Base-by-base conservation (phyloP, 2,888 invertebrate genomes). In the Neria commutata region DNA sequence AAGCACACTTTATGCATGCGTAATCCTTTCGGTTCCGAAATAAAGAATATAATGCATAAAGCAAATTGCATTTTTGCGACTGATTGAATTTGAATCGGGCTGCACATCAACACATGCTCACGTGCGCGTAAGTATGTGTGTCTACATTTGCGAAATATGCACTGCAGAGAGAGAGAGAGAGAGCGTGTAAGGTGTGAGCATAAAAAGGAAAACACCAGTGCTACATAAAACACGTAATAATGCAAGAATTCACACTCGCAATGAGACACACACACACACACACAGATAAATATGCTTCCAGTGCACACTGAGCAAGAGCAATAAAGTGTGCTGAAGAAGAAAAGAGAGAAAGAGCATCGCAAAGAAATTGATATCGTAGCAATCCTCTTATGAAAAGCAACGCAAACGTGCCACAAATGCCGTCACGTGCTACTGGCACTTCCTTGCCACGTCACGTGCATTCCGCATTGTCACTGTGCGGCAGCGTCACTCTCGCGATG, bases 391-490 rank as follows among this genome's bases (percentile, higher is more conserved):
- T n/a, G n/a, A n/a, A 10, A 33, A 33, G 8, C 10, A 24, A 26
- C 48, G 4, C 48, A 25, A 63, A 59, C n/a, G 61, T 65, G 63
- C 63, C 63, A 65, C 62, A 16, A 14, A 65, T 62, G 63, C 58
- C 63, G 63, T 63, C 65, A 65, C 65, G 65, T 65, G 63, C 57
- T 58, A 58, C 60, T 42, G 8, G 58, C 56, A 64, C 56, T 61
- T 61, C 59, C 54, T 64, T 62, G 59, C 58, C 58, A 56, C 54
- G 55, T 59, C 65, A 65, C 65, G 65, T 42, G 42, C 42, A 42
- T n/a, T n/a, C 42, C 17, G 17, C 11, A 37, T 37, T 37, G 37
- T 37, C 14, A 19, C 21, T 11, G 11, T 29, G 29, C 29, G 11
- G n/a, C n/a, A n/a, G n/a, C n/a, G n/a, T n/a, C n/a, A n/a, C n/a